Conservation (phyloP, 2,113 vertebrate species). For the Hemichromis elongatus region DNA sequence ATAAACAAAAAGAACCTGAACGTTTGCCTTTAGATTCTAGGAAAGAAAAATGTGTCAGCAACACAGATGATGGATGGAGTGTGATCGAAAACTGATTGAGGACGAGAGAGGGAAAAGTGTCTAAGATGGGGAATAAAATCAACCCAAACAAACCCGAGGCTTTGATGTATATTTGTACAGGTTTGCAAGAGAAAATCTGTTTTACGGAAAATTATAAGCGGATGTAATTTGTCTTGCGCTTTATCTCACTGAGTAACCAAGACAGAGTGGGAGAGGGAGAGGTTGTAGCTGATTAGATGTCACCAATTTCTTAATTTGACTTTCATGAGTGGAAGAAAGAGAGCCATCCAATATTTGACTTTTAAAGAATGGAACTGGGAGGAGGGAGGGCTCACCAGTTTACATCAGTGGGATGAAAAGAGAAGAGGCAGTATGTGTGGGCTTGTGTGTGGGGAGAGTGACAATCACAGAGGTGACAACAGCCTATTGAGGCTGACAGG, state of each 20-base stretch:
- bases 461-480: constrained; percentile 17
- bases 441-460: neutral
- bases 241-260: neutral
- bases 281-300: neutral
- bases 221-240: neutral
- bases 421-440: neutral
- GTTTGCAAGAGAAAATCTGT: neutral
- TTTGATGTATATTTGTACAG: neutral
- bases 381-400: neutral
- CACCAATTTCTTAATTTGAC: constrained; percentile 14
- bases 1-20: neutral
- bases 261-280: neutral
- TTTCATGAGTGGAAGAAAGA: constrained; percentile 15
- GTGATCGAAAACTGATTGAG: neutral
- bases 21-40: neutral
- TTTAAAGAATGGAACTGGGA: constrained; percentile 6
- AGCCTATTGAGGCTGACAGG: constrained; percentile 14
- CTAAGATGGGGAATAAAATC: neutral
- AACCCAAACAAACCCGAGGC: neutral
- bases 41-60: neutral
- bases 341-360: neutral
- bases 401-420: neutral
- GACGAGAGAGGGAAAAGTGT: neutral
- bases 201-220: neutral
- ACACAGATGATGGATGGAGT: neutral